Conservation (phyloP, 1,140 invertebrate genomes). For the Heliconius melpomene region DNA sequence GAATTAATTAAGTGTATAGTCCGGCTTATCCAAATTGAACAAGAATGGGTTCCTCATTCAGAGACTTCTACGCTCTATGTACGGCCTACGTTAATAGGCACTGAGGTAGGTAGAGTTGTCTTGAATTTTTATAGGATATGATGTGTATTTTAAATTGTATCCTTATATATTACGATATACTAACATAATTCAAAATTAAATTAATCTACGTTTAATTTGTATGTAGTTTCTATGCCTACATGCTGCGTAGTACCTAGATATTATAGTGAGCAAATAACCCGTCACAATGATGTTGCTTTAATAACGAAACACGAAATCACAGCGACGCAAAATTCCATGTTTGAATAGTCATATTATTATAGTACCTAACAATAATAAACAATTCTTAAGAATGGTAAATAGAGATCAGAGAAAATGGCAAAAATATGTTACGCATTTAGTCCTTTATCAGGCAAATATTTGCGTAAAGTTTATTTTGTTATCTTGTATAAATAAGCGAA, state of each 20-base stretch:
- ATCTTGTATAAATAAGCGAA: background rate
- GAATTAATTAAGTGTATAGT: slow-evolving; percentile 95
- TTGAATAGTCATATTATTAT: background rate
- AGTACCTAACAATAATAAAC: background rate
- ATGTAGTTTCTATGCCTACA: no score
- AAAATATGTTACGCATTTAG: background rate
- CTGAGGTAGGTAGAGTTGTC: slow-evolving; percentile 88
- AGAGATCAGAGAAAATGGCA: background rate
- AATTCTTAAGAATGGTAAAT: background rate
- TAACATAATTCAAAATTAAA: no score
- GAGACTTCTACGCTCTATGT: slow-evolving; percentile 96
- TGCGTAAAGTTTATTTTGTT: background rate
- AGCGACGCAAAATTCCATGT: background rate
- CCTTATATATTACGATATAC: no score
- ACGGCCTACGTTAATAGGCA: slow-evolving; percentile 97
- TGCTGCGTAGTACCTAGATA: background rate
- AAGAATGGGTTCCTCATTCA: slow-evolving; percentile 98
- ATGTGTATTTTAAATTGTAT: no score
- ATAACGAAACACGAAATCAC: background rate
- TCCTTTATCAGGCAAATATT: slow-evolving; percentile 1
- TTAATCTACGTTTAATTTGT: no score
- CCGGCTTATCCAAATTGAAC: slow-evolving; percentile 94
- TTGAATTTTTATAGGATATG: no score
- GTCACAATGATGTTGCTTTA: background rate
- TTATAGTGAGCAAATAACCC: background rate